Base-by-base conservation (phyloP, 2,888 invertebrate species). In the Octonoba sinensis region DNA sequence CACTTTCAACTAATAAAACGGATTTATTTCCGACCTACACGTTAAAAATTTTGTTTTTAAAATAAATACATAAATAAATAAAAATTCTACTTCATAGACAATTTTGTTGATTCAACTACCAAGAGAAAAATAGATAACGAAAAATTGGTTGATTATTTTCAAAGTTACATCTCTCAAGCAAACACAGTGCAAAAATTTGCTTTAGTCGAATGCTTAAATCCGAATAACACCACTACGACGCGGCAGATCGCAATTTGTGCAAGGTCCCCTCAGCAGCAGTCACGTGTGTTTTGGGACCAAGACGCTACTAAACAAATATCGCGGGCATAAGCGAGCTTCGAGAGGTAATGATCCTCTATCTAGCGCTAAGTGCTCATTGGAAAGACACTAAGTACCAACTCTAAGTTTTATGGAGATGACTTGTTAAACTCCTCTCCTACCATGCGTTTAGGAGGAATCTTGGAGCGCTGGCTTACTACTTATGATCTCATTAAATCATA, bases 281-380 rank as follows among this genome's bases (percentile, higher is more conserved):
- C 81, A 82, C 81, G 81, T 82, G 81, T 64, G 74, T 75, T 69
- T 74, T 67, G 70, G 74, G 81, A 81, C 69, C 47, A 59, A 74
- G 81, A 75, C 64, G 70, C 69, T 82, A 74, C 74, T 82, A 82
- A 82, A 82, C 81, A 82, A 82, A 75, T 82, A 82, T 82, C 81
- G 74, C 46, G 22, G 65, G 51, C 75, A 75, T 70, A 75, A 82
- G 74, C 74, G 81, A 75, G 65, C 75, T 70, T 82, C 70, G 74
- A 82, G 75, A 70, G 81, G 81, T 74, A 81, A 81, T 81, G 81
- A 64, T 57, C 75, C 69, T 74, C 74, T 82, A 75, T 82, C 81
- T 75, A 74, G 74, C 74, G 81, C 74, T 82, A 82, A 82, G 81
- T 82, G 75, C 81, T 82, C 81, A 70, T 82, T 82, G 65, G 12